A percentile compares a stretch with the other conserved stretches of the same genome.
These are phyloP conservation scores for Morus bassanus DNA, from an alignment of 2,797 vertebrate species.

Conservation along the genomic window DNA sequence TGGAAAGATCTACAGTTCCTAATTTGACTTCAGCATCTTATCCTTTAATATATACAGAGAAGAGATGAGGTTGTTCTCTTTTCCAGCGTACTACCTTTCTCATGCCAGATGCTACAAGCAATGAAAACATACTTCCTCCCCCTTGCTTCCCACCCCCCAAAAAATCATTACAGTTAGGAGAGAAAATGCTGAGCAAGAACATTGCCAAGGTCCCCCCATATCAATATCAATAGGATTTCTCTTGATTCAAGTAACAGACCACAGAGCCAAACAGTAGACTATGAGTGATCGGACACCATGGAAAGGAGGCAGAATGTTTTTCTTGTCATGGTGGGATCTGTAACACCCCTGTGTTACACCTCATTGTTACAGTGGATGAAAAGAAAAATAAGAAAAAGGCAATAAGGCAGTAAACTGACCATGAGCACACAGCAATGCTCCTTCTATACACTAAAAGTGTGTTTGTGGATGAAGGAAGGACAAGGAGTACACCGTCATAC, in stretches of 20 bases:
- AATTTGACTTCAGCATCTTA: neutral
- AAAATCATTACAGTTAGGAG: neutral
- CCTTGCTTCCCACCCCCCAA: neutral
- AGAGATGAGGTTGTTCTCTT: neutral
- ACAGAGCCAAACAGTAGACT: neutral
- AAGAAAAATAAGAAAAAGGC: neutral
- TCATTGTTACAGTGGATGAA: neutral
- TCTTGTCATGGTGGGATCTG: neutral
- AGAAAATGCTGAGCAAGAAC: neutral
- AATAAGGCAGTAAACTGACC: neutral
- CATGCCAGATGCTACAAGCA: neutral
- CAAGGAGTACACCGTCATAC: neutral
- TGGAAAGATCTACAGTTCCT: neutral
- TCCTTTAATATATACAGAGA: slow-evolving; percentile 4
- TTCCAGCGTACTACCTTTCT: neutral
- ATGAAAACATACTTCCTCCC: neutral
- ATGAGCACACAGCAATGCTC: neutral
- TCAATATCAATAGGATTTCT: neutral
- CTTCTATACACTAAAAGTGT: neutral
- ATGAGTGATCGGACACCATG: neutral
- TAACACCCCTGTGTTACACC: neutral
- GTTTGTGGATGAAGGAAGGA: neutral
- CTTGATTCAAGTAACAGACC: neutral
- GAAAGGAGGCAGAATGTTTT: neutral
- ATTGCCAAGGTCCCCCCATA: neutral